Percentiles rank a stretch among this genome's conserved stretches.
Evolutionary conservation across 2,888 invertebrate genomes (phyloP).

Genomic region (Colletes collaris): DNA sequence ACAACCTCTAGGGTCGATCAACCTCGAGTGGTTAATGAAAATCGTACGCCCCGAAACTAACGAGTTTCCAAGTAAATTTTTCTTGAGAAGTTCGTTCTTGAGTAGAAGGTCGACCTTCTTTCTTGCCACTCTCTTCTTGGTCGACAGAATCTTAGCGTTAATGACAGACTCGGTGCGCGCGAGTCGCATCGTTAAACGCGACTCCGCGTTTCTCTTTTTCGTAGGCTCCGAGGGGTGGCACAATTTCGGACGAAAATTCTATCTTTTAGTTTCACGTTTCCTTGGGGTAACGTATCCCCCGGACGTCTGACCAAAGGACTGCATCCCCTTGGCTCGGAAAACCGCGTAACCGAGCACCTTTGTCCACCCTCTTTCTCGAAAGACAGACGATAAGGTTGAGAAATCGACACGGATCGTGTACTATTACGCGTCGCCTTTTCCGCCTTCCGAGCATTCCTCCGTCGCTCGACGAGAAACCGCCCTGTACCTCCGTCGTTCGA

Average conservation of each 20-base stretch:
- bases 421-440: neutral
- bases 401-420: slow-evolving; percentile 23
- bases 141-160: slow-evolving; percentile 2
- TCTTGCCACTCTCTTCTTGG: too few species aligned
- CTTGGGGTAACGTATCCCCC: slow-evolving; percentile 22
- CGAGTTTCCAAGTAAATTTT: too few species aligned
- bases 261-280: slow-evolving; percentile 42
- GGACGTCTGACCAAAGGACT: slow-evolving; percentile 33
- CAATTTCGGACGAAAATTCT: slow-evolving; percentile 3
- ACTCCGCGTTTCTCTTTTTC: slow-evolving; percentile 6
- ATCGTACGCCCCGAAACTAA: too few species aligned
- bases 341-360: slow-evolving; percentile 33
- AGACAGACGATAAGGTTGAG: slow-evolving; percentile 50
- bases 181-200: slow-evolving; percentile 35
- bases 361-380: neutral
- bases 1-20: too few species aligned
- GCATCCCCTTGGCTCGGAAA: slow-evolving; percentile 19
- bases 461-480: too few species aligned
- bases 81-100: too few species aligned
- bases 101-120: too few species aligned
- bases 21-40: too few species aligned
- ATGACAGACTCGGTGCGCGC: slow-evolving; percentile 8
- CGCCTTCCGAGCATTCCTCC: neutral
- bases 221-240: neutral
- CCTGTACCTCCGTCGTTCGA: neutral